Percentiles rank a stretch among this genome's conserved stretches.
These are phyloP conservation scores for Polypterus bichir DNA, from an alignment of 2,113 vertebrate species.

Conservation along the genomic window DNA sequence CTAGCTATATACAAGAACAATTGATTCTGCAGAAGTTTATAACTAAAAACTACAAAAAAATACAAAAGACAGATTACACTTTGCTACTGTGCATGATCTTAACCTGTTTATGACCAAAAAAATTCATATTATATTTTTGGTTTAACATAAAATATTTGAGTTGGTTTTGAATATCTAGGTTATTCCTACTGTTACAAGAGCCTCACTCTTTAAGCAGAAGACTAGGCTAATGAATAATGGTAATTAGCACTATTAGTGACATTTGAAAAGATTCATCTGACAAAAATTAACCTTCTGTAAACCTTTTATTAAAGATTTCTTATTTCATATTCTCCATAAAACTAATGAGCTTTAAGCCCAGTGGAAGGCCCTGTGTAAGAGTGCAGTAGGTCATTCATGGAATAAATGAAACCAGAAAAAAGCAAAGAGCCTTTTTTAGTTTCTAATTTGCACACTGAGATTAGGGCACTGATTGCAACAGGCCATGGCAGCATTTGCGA, in stretches of 20 bases:
- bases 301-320: conserved; percentile 2
- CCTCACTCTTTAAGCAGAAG: not conserved
- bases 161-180: no score
- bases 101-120: no score
- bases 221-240: not conserved
- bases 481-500: not conserved
- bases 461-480: not conserved
- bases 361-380: not conserved
- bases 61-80: no score
- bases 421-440: not conserved
- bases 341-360: not conserved
- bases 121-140: no score
- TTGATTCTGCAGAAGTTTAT: no score
- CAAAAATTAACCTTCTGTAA: not conserved
- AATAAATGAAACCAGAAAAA: not conserved
- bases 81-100: no score
- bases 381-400: not conserved
- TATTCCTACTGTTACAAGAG: not conserved
- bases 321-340: not conserved
- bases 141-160: no score
- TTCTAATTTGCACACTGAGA: not conserved
- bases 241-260: not conserved
- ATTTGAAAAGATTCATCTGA: not conserved
- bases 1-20: no score
- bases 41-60: no score